phyloP scores from a whole-genome alignment of 2,113 vertebrate species.

The Fukomys damarensis region DNA sequence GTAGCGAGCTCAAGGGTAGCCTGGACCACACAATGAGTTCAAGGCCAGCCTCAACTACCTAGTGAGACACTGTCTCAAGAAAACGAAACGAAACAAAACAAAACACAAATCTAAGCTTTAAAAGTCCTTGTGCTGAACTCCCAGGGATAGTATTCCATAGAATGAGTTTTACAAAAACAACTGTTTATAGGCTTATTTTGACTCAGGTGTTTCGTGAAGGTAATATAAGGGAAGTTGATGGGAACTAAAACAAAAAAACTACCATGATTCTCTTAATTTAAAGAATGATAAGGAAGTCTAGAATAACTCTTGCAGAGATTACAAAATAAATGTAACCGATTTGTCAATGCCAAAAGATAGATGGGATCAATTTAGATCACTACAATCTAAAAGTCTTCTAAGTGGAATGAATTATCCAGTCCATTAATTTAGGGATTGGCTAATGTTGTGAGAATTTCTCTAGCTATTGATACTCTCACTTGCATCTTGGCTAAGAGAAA shows the following conservation, averaged over 20 bases:
- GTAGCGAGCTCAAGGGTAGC: not conserved
- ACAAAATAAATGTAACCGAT: constrained; percentile 72
- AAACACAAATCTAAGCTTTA: not conserved
- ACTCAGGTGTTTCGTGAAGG: not conserved
- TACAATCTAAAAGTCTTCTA: constrained; percentile 58
- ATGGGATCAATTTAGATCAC: constrained; percentile 67
- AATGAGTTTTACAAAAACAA: constrained; percentile 3
- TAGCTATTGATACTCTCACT: constrained; percentile 71
- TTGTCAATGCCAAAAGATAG: constrained; percentile 73
- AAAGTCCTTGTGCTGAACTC: not conserved
- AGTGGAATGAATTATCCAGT: constrained; percentile 75
- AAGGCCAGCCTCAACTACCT: not conserved
- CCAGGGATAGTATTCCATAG: not conserved
- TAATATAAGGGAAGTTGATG: not conserved
- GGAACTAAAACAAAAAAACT: not conserved
- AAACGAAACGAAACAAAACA: not conserved
- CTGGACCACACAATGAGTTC: not conserved
- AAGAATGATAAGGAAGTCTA: constrained; percentile 41
- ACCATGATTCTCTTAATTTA: constrained; percentile 46
- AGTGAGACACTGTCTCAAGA: not conserved
- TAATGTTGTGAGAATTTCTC: constrained; percentile 63
- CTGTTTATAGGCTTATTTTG: constrained; percentile 20
- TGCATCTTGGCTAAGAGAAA: constrained; percentile 29
- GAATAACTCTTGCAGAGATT: constrained; percentile 65
- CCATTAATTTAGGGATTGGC: constrained; percentile 79